Conservation (phyloP, 2,888 invertebrate species). For the Bombylius discolor region DNA sequence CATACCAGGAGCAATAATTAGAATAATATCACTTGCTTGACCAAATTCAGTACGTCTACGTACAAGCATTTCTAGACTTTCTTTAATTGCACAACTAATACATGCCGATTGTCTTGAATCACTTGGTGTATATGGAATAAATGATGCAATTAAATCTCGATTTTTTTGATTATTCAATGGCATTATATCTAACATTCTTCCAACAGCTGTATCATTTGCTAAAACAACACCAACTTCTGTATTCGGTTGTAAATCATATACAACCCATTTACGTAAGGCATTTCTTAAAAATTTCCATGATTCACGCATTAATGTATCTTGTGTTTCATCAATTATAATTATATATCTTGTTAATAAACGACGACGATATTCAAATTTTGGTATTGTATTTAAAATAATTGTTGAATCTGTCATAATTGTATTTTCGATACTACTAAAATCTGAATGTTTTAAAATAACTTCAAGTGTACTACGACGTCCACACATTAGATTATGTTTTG, state of each 20-base stretch:
- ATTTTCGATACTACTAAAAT: constrained; percentile 33
- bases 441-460: constrained; percentile 42
- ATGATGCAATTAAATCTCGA: constrained; percentile 36
- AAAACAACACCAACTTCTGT: constrained; percentile 42
- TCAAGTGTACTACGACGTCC: constrained; percentile 45
- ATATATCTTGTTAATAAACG: constrained; percentile 42
- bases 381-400: constrained; percentile 34
- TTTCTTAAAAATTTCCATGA: constrained; percentile 46
- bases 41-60: constrained; percentile 34
- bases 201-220: constrained; percentile 34
- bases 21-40: constrained; percentile 41
- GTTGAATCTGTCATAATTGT: neutral
- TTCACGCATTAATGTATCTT: constrained; percentile 44
- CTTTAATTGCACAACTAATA: constrained; percentile 24
- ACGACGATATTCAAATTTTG: constrained; percentile 40
- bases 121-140: constrained; percentile 40
- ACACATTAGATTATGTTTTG: constrained; percentile 52
- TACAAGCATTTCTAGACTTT: constrained; percentile 35
- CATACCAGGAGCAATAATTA: constrained; percentile 45
- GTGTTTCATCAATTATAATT: constrained; percentile 45
- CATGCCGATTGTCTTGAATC: constrained; percentile 40
- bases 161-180: constrained; percentile 29
- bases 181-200: constrained; percentile 28
- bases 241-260: constrained; percentile 41
- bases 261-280: constrained; percentile 46